Evolutionary conservation across 2,113 vertebrate species (phyloP).

Genomic region (Microcebus jonahi): DNA sequence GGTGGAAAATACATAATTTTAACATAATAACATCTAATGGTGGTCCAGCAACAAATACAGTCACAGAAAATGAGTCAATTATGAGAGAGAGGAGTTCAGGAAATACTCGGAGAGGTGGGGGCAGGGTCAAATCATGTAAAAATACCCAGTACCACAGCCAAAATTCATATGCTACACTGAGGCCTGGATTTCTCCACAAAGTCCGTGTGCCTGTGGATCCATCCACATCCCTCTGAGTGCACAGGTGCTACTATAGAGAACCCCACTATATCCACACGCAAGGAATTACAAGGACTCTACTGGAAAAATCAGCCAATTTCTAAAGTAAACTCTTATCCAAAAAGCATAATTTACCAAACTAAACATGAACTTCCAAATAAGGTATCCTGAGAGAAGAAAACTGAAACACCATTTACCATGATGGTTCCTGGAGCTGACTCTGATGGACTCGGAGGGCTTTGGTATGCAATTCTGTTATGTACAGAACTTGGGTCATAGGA

Average conservation of each 20-base stretch:
- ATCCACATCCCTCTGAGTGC: neutral
- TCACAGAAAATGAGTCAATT: neutral
- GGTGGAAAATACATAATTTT: neutral
- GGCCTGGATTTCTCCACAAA: neutral
- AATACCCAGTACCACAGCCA: neutral
- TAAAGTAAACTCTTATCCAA: neutral
- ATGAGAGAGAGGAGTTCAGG: neutral
- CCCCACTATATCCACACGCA: neutral
- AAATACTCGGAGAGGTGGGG: neutral
- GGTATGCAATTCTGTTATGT: constrained; percentile 85
- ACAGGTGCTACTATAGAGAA: neutral
- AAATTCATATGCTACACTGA: neutral
- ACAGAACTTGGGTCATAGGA: constrained; percentile 86
- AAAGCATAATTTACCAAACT: neutral
- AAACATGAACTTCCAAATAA: neutral
- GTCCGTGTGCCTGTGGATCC: neutral
- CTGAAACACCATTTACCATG: constrained; percentile 77
- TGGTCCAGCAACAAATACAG: neutral
- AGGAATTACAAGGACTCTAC: neutral
- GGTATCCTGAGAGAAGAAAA: neutral
- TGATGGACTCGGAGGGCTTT: constrained; percentile 82
- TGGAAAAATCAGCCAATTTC: neutral
- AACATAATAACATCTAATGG: neutral
- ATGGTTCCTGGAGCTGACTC: constrained; percentile 77
- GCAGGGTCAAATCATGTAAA: neutral